A percentile compares a stretch with the other conserved stretches of the same genome.
These are phyloP conservation scores for Nymphalis polychloros DNA, from an alignment of 2,888 invertebrate genomes.

Conservation along the genomic window DNA sequence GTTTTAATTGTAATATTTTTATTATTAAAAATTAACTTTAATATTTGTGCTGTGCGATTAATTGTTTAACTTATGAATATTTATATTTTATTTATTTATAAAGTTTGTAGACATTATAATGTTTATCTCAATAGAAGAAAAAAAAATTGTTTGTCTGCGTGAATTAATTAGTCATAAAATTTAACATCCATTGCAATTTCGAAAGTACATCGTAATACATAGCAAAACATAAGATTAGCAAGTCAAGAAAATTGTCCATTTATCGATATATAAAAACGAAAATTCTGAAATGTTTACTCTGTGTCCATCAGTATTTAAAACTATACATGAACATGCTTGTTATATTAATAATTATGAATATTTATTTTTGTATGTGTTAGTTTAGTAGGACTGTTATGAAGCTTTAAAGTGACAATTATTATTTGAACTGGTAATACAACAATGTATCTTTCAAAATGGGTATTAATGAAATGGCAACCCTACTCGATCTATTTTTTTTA, in stretches of 20 bases:
- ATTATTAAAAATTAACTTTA: conserved; percentile 1
- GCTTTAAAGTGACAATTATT: conserved; percentile 18
- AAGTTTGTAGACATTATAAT: conserved; percentile 1
- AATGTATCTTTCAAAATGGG: conserved; percentile 6
- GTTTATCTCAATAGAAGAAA: background rate
- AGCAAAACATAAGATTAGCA: background rate
- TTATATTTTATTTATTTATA: background rate
- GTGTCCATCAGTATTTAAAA: background rate
- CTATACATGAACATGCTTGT: conserved; percentile 4
- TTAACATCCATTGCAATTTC: background rate
- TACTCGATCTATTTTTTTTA: too few relatives aligned
- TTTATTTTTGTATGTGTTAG: conserved; percentile 19
- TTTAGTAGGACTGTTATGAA: conserved; percentile 8
- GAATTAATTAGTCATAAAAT: background rate
- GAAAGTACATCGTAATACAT: background rate
- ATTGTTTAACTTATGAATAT: conserved; percentile 11
- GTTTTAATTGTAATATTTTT: background rate
- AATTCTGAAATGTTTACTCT: background rate
- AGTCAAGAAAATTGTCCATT: background rate
- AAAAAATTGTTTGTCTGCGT: background rate
- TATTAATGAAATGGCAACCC: too few relatives aligned
- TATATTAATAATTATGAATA: conserved; percentile 8
- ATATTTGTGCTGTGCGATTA: conserved; percentile 2
- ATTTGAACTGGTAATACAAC: conserved; percentile 14
- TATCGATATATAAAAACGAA: background rate